These are phyloP conservation scores for Dryadula phaetusa DNA, from an alignment of 2,888 invertebrate species.

Conservation along the genomic window DNA sequence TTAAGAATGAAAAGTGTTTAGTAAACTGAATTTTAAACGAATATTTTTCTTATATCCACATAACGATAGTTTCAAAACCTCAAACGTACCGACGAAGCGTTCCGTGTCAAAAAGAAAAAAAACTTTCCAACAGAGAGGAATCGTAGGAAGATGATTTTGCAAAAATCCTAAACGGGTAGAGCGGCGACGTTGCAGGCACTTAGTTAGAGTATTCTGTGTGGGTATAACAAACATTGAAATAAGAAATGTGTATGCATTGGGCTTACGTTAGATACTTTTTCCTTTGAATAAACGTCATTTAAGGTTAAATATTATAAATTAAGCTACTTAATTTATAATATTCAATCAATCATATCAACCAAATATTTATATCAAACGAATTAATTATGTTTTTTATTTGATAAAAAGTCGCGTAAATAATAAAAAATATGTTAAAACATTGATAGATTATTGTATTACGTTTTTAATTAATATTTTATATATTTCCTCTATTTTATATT, in stretches of 20 bases:
- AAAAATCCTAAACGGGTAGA: conserved; percentile 35
- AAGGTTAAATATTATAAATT: not conserved
- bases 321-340: too few species aligned
- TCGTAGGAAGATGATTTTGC: conserved; percentile 40
- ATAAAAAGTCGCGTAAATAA: too few species aligned
- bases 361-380: too few species aligned
- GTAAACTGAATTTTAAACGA: conserved; percentile 5
- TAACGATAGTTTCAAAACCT: conserved; percentile 38
- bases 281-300: not conserved
- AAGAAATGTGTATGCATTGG: conserved; percentile 14
- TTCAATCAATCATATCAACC: too few species aligned
- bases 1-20: not conserved
- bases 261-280: not conserved
- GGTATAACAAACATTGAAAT: conserved; percentile 31
- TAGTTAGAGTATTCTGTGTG: conserved; percentile 36
- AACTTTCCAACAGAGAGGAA: conserved; percentile 52
- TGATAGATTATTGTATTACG: too few species aligned
- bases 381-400: too few species aligned
- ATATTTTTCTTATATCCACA: conserved; percentile 19
- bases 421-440: too few species aligned
- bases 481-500: too few species aligned
- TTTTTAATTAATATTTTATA: too few species aligned
- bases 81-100: conserved; percentile 45
- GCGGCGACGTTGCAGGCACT: conserved; percentile 33
- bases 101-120: conserved; percentile 50